Evolutionary conservation across 1,140 invertebrate species (phyloP), one percentile per base, ranked within the genome.

Genomic region (Epicauta chinensis): DNA sequence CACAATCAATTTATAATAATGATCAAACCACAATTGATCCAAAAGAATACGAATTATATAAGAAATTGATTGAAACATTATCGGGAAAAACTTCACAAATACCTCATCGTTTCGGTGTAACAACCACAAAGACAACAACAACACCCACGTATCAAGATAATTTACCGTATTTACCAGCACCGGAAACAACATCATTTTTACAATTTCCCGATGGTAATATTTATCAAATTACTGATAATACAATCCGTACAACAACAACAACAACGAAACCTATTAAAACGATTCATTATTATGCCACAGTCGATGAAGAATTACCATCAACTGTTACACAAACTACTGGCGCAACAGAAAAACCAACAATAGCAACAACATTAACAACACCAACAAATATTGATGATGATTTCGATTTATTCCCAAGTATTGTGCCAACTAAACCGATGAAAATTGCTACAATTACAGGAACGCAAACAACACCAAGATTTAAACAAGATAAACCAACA

Each of bases 1-100:
- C 36, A 12, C 23, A 53, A 7, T 30, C 12, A 11, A 31, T 9
- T 31, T 44, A 44, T 23, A 23, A 23, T 23, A 35, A 15, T 29
- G 48, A 50, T 34, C 48, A 50, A 16, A 40, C 48, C 14, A 60
- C 49, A 11, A 53, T 53, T 16, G 55, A 63, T 50, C 39, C 50
- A 9, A 58, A 56, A 55, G 60, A 60, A 45, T 54, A 55, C 16
- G 52, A 60, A 45, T 29, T 62, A 2, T 64, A 64, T 37, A 60
- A 60, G 31, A 54, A 60, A 23, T 52, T 59, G 10, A 51, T 60
- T 16, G 48, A 63, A 23, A 47, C 53, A 12, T 37, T 63, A 23
- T 45, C 58, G 4, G 29, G 57, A 4, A 63, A 63, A 52, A 63
- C 62, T 1, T 52, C 59, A 29, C 40, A 48, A 23, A 23, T 32